A percentile compares a stretch with the other conserved stretches of the same genome.
Conservation (phyloP, 2,797 vertebrate species). For the Hybognathus amarus region DNA sequence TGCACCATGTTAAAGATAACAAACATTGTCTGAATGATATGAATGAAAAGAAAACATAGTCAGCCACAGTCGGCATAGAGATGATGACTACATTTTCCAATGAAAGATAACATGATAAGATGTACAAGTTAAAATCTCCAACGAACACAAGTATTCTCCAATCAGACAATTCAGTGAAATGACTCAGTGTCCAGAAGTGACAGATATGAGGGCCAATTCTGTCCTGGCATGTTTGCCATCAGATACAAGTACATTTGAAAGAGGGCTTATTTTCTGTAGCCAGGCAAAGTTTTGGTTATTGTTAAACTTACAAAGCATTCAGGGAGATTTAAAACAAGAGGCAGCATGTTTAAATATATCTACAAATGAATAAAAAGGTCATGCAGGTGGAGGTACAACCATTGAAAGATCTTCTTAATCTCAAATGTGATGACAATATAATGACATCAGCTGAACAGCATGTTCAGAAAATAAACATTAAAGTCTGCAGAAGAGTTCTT, state of each 20-base stretch:
- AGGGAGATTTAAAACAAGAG: conserved; percentile 37
- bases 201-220: conserved; percentile 60
- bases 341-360: conserved; percentile 45
- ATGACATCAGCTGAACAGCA: neutral
- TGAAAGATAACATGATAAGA: conserved; percentile 5
- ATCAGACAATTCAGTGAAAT: neutral
- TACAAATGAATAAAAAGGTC: neutral
- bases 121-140: neutral
- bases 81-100: neutral
- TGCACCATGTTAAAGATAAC: neutral
- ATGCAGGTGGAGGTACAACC: neutral
- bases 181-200: conserved; percentile 29
- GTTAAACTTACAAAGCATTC: conserved; percentile 16
- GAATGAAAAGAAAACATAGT: conserved; percentile 13
- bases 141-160: neutral
- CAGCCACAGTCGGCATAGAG: conserved; percentile 8
- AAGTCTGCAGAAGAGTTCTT: neutral
- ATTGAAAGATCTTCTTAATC: conserved; percentile 5
- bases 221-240: conserved; percentile 63
- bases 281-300: conserved; percentile 34
- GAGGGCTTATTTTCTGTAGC: conserved; percentile 11
- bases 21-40: neutral
- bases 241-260: conserved; percentile 25
- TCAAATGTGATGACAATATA: conserved; percentile 2
- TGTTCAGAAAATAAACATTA: neutral